Percentiles rank a stretch among this genome's conserved stretches.
Conservation (phyloP, 2,888 invertebrate genomes). For the Phyllotreta striolata region DNA sequence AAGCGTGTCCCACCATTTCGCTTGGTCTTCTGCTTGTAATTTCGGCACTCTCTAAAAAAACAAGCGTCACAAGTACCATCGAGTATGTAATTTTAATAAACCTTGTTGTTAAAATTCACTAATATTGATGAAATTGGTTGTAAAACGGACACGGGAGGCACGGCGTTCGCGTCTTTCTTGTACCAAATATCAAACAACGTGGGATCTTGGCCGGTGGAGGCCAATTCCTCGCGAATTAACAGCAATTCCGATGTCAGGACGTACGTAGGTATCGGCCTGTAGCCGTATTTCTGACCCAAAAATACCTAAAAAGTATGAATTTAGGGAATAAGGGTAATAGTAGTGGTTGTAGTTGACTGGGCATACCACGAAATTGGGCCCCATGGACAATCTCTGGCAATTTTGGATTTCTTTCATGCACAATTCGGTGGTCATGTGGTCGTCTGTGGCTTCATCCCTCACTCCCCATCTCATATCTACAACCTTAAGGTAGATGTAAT, state of each 20-base stretch:
- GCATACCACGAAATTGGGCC: slow-evolving; percentile 93
- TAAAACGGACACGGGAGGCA: slow-evolving; percentile 92
- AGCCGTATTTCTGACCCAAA: slow-evolving; percentile 97
- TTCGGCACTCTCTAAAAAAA: slow-evolving; percentile 83
- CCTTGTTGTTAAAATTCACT: slow-evolving; percentile 98
- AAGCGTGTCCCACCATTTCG: slow-evolving; percentile 97
- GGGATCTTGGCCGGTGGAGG: slow-evolving; percentile 82
- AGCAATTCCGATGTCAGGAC: slow-evolving; percentile 91
- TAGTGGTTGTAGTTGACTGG: slow-evolving; percentile 7
- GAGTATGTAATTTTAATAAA: slow-evolving; percentile 52
- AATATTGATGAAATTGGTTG: slow-evolving; percentile 98
- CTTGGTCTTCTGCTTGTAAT: slow-evolving; percentile 95
- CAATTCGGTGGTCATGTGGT: slow-evolving; percentile 98
- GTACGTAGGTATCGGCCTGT: slow-evolving; percentile 95
- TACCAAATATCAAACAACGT: slow-evolving; percentile 93
- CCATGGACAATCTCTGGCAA: slow-evolving; percentile 96
- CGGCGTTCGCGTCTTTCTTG: slow-evolving; percentile 94
- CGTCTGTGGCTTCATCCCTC: slow-evolving; percentile 96
- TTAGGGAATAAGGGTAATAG: slow-evolving; percentile 3
- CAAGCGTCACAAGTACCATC: not conserved
- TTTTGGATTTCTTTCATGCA: slow-evolving; percentile 99
- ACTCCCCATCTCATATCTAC: slow-evolving; percentile 99
- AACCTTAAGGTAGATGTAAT: slow-evolving; percentile 70
- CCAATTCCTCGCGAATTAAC: slow-evolving; percentile 84
- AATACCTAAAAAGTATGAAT: slow-evolving; percentile 71